These are phyloP conservation scores for Pogonognathellus flavescens DNA, from an alignment of 1,140 invertebrate species.

Conservation along the genomic window DNA sequence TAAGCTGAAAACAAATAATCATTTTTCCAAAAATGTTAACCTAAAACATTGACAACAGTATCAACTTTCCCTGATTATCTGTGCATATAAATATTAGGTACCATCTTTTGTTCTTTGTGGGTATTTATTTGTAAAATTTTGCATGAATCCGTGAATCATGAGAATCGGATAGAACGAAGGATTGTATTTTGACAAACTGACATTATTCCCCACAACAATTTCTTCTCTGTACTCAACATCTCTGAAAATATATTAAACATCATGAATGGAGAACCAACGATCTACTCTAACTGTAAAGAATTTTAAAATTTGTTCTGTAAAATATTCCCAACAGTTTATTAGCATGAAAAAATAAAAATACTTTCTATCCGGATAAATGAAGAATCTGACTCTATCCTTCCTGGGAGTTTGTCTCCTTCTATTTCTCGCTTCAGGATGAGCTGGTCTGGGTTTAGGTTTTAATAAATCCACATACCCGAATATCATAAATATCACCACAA, in stretches of 20 bases:
- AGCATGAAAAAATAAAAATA: conserved; percentile 5
- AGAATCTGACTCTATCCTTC: conserved; percentile 51
- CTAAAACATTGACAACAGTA: conserved; percentile 2
- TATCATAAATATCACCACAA: conserved; percentile 32
- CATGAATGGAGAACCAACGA: too few relatives aligned
- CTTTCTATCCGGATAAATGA: conserved; percentile 50
- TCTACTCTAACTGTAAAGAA: too few relatives aligned
- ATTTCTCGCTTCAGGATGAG: background rate
- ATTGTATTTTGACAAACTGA: conserved; percentile 54
- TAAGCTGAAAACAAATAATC: conserved; percentile 56
- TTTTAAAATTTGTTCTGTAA: background rate
- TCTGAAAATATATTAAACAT: too few relatives aligned
- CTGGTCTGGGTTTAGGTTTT: background rate
- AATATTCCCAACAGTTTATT: too few relatives aligned
- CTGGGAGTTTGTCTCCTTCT: conserved; percentile 19
- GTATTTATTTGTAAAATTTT: conserved; percentile 53
- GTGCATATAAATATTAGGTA: background rate
- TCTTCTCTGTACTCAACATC: conserved; percentile 57
- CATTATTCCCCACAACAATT: conserved; percentile 58
- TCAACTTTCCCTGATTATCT: background rate
- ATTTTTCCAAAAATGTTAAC: background rate
- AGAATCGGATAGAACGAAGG: conserved; percentile 47
- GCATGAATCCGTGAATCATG: conserved; percentile 60
- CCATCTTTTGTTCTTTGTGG: conserved; percentile 59
- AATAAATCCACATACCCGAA: background rate